phyloP scores from a whole-genome alignment of 2,888 invertebrate species.

The Agonopterix subpropinquella region DNA sequence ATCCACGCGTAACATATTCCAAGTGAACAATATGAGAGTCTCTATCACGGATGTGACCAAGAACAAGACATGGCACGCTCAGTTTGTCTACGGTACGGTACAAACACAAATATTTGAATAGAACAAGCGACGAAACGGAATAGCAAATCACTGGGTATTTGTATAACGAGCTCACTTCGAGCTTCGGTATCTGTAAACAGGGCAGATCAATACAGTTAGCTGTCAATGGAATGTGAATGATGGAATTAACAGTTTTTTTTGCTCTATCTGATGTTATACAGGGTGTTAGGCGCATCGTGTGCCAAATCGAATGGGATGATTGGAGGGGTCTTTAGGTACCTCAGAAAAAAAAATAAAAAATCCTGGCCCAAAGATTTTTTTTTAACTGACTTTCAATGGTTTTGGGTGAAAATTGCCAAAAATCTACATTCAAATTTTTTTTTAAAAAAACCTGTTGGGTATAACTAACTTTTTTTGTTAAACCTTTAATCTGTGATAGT shows the following conservation, averaged over 20 bases:
- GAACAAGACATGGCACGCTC: constrained; percentile 38
- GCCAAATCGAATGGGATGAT: too few species aligned
- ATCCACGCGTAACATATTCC: too few species aligned
- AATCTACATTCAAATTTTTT: too few species aligned
- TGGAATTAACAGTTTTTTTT: constrained; percentile 25
- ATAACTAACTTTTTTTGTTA: too few species aligned
- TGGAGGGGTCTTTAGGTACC: too few species aligned
- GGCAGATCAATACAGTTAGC: constrained; percentile 60
- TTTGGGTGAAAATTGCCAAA: too few species aligned
- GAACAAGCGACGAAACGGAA: constrained; percentile 61
- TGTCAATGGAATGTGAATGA: constrained; percentile 50
- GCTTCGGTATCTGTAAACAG: constrained; percentile 57
- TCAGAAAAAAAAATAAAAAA: too few species aligned
- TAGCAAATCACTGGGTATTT: constrained; percentile 67
- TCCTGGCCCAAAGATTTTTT: too few species aligned
- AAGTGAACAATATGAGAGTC: constrained; percentile 14
- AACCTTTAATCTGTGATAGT: too few species aligned
- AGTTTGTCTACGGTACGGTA: constrained; percentile 60
- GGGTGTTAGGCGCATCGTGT: too few species aligned
- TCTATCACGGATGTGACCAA: constrained; percentile 27
- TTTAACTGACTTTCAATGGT: too few species aligned
- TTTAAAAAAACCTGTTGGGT: too few species aligned
- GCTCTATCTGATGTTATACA: constrained; percentile 7
- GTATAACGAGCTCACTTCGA: constrained; percentile 55
- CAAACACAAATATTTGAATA: constrained; percentile 67